These are phyloP conservation scores for Empis livida DNA, from an alignment of 2,888 invertebrate genomes.

Conservation along the genomic window DNA sequence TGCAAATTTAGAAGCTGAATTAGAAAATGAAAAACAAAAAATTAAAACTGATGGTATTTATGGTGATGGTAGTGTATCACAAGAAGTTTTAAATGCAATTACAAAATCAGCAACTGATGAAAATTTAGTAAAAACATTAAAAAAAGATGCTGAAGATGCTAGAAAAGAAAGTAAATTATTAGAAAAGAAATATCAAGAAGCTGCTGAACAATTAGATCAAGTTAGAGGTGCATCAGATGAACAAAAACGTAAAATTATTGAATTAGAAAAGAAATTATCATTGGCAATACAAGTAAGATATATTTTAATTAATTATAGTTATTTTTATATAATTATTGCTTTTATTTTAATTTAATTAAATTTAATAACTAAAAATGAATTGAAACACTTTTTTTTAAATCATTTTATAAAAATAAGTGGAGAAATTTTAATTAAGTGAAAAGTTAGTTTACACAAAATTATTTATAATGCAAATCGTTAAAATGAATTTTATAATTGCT, in stretches of 20 bases:
- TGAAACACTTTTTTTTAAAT: too few species aligned
- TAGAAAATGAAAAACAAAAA: conserved; percentile 51
- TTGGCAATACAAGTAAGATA: conserved; percentile 46
- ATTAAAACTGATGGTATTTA: conserved; percentile 24
- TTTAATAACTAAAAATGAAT: too few species aligned
- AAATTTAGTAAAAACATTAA: conserved; percentile 52
- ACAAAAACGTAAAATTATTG: conserved; percentile 59
- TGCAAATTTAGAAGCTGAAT: conserved; percentile 66
- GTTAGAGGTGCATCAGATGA: conserved; percentile 67
- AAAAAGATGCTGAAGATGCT: conserved; percentile 60
- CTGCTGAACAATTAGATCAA: conserved; percentile 62
- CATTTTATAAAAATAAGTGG: too few species aligned
- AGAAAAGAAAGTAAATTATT: conserved; percentile 66
- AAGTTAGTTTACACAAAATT: too few species aligned
- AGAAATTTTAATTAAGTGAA: too few species aligned
- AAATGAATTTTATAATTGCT: too few species aligned
- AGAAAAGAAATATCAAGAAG: conserved; percentile 64
- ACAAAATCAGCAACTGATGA: conserved; percentile 42
- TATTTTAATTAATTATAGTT: background rate
- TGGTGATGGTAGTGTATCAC: background rate
- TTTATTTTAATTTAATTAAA: background rate
- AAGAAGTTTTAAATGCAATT: conserved; percentile 15
- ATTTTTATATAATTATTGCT: background rate
- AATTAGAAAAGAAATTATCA: conserved; percentile 63
- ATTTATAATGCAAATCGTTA: too few species aligned